Evolutionary conservation across 2,113 vertebrate species (phyloP).

Genomic region (Chaetorhynchus papuensis): DNA sequence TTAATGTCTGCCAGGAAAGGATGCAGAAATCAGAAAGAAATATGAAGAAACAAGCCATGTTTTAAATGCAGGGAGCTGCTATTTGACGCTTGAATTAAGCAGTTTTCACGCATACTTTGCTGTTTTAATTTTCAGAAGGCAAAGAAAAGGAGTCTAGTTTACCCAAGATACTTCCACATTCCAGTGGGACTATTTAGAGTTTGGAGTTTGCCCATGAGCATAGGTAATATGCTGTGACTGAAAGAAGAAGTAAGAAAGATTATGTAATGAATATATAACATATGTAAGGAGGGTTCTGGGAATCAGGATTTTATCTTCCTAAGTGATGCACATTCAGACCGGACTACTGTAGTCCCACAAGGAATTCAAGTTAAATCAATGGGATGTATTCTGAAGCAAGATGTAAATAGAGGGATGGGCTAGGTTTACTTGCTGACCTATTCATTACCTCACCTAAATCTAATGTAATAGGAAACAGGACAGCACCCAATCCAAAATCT

Average conservation of each 20-base stretch:
- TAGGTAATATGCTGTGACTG: not conserved
- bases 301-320: not conserved
- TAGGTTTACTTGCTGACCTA: not conserved
- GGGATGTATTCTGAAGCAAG: not conserved
- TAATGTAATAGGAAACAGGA: not conserved
- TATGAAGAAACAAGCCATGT: not conserved
- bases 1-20: not conserved
- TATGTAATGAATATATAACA: not conserved
- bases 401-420: not conserved
- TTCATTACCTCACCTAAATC: not conserved
- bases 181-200: not conserved
- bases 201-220: not conserved
- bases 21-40: not conserved
- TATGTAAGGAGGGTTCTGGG: not conserved
- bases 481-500: not conserved
- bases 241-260: not conserved
- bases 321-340: not conserved
- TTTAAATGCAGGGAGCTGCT: not conserved
- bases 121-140: not conserved
- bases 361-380: not conserved
- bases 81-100: not conserved
- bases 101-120: not conserved
- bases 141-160: not conserved
- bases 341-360: not conserved
- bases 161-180: not conserved